These are phyloP conservation scores for Hedya salicella DNA, from an alignment of 2,888 invertebrate genomes.

Conservation along the genomic window DNA sequence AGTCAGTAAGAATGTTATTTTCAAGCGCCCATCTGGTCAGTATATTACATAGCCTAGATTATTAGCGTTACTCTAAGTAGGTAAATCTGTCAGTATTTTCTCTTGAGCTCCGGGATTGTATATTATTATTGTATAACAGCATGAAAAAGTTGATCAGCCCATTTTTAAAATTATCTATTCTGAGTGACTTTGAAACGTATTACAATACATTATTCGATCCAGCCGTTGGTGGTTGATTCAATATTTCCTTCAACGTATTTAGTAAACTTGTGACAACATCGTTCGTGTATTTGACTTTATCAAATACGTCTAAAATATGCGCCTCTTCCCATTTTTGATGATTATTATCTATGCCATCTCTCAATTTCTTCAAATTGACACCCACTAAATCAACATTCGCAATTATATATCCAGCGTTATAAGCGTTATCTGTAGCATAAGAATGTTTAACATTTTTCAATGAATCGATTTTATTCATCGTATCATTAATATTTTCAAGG, in stretches of 20 bases:
- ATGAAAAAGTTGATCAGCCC: too few species aligned
- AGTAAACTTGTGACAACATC: slow-evolving; percentile 50
- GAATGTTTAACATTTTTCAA: slow-evolving; percentile 50
- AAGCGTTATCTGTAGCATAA: slow-evolving; percentile 50
- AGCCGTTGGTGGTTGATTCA: neutral
- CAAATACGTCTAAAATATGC: slow-evolving; percentile 56
- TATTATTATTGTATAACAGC: too few species aligned
- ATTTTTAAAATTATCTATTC: too few species aligned
- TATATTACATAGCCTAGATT: too few species aligned
- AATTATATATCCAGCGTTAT: slow-evolving; percentile 61
- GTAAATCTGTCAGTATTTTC: too few species aligned
- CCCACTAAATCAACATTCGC: slow-evolving; percentile 62
- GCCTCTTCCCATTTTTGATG: slow-evolving; percentile 52
- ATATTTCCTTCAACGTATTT: slow-evolving; percentile 47
- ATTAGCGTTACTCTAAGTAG: too few species aligned
- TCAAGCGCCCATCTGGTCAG: too few species aligned
- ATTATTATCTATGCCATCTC: slow-evolving; percentile 50
- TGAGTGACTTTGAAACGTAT: too few species aligned
- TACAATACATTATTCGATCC: too few species aligned
- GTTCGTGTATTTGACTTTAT: slow-evolving; percentile 55
- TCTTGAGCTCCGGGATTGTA: too few species aligned
- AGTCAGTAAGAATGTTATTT: too few species aligned
- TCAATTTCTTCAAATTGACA: slow-evolving; percentile 54
- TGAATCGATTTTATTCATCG: slow-evolving; percentile 52
- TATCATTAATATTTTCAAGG: slow-evolving; percentile 54